Conservation (phyloP, 2,797 vertebrate genomes). For the Semaprochilodus insignis region DNA sequence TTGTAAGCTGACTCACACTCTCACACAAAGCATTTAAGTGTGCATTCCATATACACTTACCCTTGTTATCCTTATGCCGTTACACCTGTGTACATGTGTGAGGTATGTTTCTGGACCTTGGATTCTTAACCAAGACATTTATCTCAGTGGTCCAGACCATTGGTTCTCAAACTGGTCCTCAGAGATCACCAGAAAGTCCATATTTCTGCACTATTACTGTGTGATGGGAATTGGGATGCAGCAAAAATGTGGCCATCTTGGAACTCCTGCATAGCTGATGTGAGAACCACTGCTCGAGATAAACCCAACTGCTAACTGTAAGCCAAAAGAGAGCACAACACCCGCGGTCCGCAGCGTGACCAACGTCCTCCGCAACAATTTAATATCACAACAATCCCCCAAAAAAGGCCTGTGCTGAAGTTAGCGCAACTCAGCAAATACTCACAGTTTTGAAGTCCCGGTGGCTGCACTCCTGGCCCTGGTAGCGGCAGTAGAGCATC, state of each 20-base stretch:
- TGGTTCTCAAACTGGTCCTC: no score
- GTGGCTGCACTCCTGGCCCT: conserved; percentile 91
- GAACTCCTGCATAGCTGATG: neutral
- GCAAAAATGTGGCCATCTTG: no score
- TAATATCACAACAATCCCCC: neutral
- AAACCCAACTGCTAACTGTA: neutral
- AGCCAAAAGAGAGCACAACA: no score
- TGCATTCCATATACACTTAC: no score
- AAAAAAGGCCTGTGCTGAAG: neutral
- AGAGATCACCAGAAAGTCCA: no score
- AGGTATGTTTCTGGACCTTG: neutral
- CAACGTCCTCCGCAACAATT: neutral
- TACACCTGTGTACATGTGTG: neutral
- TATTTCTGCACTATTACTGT: no score
- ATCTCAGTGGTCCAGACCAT: neutral
- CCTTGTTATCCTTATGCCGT: no score
- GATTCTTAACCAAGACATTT: neutral
- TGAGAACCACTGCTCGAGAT: neutral
- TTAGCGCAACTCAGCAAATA: conserved; percentile 54
- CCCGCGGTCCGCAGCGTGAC: neutral
- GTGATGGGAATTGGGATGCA: no score
- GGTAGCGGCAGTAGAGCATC: conserved; percentile 98
- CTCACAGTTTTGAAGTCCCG: conserved; percentile 97
- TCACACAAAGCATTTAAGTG: no score
- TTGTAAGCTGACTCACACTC: no score